These are phyloP conservation scores for Rhingia campestris DNA, from an alignment of 2,888 invertebrate species.

Conservation along the genomic window DNA sequence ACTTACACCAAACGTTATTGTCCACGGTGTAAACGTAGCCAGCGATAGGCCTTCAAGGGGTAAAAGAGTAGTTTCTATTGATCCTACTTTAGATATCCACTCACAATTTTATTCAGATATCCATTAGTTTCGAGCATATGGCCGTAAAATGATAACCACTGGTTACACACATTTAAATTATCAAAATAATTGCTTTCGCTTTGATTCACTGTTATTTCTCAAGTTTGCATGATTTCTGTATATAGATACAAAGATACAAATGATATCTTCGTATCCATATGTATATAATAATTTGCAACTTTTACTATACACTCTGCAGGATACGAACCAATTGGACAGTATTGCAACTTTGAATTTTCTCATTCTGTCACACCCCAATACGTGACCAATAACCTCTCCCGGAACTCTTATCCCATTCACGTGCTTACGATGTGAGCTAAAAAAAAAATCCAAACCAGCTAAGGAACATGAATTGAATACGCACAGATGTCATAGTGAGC, in stretches of 20 bases:
- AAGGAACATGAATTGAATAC: slow-evolving; percentile 13
- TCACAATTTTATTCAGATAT: too few relatives aligned
- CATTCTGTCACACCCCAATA: slow-evolving; percentile 38
- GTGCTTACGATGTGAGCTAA: slow-evolving; percentile 35
- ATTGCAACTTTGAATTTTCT: slow-evolving; percentile 22
- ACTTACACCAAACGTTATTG: too few relatives aligned
- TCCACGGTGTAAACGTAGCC: too few relatives aligned
- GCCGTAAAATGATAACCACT: too few relatives aligned
- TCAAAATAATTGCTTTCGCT: too few relatives aligned
- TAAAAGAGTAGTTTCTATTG: too few relatives aligned
- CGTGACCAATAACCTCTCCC: slow-evolving; percentile 56
- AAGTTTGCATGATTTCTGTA: not conserved
- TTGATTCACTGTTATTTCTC: too few relatives aligned
- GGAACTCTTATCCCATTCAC: slow-evolving; percentile 13
- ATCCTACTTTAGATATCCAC: too few relatives aligned
- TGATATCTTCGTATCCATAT: not conserved
- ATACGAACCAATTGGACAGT: slow-evolving; percentile 28
- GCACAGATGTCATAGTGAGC: not conserved
- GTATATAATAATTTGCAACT: not conserved
- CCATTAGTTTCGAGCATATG: too few relatives aligned
- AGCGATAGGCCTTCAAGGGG: too few relatives aligned
- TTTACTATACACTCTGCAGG: not conserved
- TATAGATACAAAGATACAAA: not conserved
- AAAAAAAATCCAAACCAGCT: slow-evolving; percentile 6
- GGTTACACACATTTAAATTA: too few relatives aligned